phyloP scores from a whole-genome alignment of 2,888 invertebrate genomes.

The Habroteleia sp. region DNA sequence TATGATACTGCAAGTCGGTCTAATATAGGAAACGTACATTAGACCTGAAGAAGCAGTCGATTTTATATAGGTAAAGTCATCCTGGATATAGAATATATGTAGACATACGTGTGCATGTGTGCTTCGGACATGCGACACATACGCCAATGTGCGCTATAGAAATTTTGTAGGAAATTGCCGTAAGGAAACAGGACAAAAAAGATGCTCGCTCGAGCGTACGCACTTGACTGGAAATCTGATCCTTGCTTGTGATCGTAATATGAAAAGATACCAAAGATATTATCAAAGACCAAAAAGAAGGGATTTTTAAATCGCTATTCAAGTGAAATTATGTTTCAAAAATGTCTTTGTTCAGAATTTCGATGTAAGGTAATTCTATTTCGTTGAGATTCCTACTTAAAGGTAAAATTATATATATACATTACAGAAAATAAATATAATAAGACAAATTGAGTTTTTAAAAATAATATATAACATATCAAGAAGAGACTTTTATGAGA shows the following conservation, averaged over 20 bases:
- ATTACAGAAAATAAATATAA: too few relatives aligned
- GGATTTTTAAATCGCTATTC: conserved; percentile 44
- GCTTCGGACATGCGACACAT: conserved; percentile 61
- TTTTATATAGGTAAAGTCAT: conserved; percentile 38
- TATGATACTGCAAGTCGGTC: conserved; percentile 66
- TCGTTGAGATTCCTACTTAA: conserved; percentile 9
- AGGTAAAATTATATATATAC: background rate
- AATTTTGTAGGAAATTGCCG: conserved; percentile 69
- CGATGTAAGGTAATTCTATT: conserved; percentile 14
- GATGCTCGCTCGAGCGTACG: conserved; percentile 56
- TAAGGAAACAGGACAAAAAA: conserved; percentile 63
- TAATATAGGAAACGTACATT: conserved; percentile 72
- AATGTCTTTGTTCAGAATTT: conserved; percentile 18
- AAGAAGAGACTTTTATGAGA: too few relatives aligned
- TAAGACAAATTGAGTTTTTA: too few relatives aligned
- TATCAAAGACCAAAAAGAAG: conserved; percentile 46
- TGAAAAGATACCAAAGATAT: conserved; percentile 58
- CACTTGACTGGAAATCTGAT: conserved; percentile 68
- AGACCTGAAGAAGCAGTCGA: conserved; percentile 64
- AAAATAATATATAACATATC: too few relatives aligned
- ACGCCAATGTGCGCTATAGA: conserved; percentile 59
- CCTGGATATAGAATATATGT: conserved; percentile 19
- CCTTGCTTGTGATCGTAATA: conserved; percentile 54
- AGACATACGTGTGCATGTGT: conserved; percentile 31
- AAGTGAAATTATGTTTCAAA: conserved; percentile 41